Evolutionary conservation across 2,888 invertebrate species (phyloP).

Genomic region (Agonopterix subpropinquella): DNA sequence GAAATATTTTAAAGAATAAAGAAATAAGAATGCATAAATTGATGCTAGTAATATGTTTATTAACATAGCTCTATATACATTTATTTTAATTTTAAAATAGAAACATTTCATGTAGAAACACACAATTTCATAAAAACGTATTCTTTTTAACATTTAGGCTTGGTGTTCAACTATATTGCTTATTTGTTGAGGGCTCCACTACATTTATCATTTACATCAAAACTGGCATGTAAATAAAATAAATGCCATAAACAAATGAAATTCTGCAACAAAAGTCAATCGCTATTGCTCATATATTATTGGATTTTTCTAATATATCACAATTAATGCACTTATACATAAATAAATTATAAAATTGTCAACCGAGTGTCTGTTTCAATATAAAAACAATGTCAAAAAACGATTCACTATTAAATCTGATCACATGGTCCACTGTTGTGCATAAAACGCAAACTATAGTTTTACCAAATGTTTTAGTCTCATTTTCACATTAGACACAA

Average conservation of each 20-base stretch:
- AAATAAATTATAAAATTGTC: conserved; percentile 73
- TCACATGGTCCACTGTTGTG: conserved; percentile 70
- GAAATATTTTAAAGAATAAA: background rate
- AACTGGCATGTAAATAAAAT: conserved; percentile 38
- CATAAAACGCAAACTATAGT: conserved; percentile 63
- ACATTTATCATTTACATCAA: conserved; percentile 11
- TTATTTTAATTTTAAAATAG: conserved; percentile 69
- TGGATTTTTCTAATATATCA: conserved; percentile 61
- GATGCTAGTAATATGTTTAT: conserved; percentile 70
- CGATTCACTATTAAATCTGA: conserved; percentile 64
- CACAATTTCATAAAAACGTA: conserved; percentile 60
- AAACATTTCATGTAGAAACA: conserved; percentile 65
- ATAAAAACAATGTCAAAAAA: conserved; percentile 67
- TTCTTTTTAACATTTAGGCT: conserved; percentile 47
- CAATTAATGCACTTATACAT: conserved; percentile 70
- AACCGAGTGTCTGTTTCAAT: conserved; percentile 60
- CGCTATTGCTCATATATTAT: conserved; percentile 44
- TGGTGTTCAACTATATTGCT: conserved; percentile 52
- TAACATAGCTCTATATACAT: conserved; percentile 73
- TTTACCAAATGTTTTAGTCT: conserved; percentile 53
- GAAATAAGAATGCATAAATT: conserved; percentile 13
- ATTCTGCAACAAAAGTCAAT: conserved; percentile 42
- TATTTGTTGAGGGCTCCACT: conserved; percentile 24
- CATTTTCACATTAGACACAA: conserved; percentile 59
- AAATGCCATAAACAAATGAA: conserved; percentile 45